Evolutionary conservation across 92 coral and sea anemone genomes (phyloP), one percentile per base, ranked within the genome.

Genomic region (Palythoa caribaeorum): DNA sequence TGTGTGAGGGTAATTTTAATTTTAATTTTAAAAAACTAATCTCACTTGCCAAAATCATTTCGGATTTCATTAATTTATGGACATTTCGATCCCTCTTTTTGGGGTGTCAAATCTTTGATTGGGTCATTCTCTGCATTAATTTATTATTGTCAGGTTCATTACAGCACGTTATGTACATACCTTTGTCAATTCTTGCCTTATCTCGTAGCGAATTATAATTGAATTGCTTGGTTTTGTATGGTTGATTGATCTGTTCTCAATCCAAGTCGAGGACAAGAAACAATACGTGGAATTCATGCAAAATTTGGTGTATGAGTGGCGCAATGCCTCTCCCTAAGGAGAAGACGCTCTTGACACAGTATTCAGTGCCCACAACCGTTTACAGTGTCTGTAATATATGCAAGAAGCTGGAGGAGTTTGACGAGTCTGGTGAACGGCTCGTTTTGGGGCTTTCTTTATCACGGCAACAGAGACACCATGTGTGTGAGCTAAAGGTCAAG

Each of bases 211-310:
- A 15, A n/a, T 65, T 57, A 12, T 57, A 57, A 57, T 57, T 57
- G 63, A 57, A 8, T 57, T 57, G 63, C n/a, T 57, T 57, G 63
- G 5, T 4, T 57, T 1, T 4, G 63, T 57, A 2, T 57, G 63
- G 63, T 57, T 57, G 63, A 57, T 57, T 57, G 7, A 57, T 57
- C 63, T 57, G 63, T 57, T 57, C 63, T 2, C 63, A 57, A 57
- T 57, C 76, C 28, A 16, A 71, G 76, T 71, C 9, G 76, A 71
- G 4, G 76, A 71, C 76, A 71, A 71, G 76, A 71, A 71, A 71
- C 44, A 71, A 14, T 71, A 71, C 76, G 76, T 71, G 44, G 44
- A 71, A 7, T 71, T 71, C 76, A 71, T 71, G 14, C 76, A 71
- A 3, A 71, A 71, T 38, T 36, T 71, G 16, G 16, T 71, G 14